Percentiles rank a stretch among this genome's conserved stretches.
Evolutionary conservation across 1,140 invertebrate genomes (phyloP).

Genomic region (Atopsyche davidsoni): DNA sequence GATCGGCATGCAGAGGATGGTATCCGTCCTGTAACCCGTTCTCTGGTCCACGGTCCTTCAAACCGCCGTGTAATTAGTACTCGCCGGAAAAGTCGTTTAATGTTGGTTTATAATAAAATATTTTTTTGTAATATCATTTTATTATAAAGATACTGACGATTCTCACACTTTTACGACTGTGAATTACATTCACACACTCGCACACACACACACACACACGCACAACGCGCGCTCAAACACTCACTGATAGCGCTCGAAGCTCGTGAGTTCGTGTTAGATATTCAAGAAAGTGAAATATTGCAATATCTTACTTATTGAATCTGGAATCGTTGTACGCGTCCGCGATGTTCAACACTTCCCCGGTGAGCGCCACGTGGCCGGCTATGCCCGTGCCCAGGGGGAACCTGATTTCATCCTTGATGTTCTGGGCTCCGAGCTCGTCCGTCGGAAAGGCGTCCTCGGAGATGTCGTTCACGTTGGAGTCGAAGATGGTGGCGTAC

Average conservation of each 20-base stretch:
- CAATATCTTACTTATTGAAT: conserved; percentile 57
- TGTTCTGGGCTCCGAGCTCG: not conserved
- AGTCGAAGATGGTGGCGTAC: conserved; percentile 77
- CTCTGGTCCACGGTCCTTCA: conserved; percentile 62
- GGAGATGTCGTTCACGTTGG: conserved; percentile 11
- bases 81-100: too few species aligned
- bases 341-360: conserved; percentile 68
- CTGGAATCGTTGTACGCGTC: conserved; percentile 74
- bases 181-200: too few species aligned
- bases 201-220: too few species aligned
- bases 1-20: conserved; percentile 82
- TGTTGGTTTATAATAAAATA: too few species aligned
- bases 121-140: too few species aligned
- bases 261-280: too few species aligned
- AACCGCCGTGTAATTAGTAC: too few species aligned
- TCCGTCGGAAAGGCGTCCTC: conserved; percentile 11
- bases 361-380: conserved; percentile 66
- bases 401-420: conserved; percentile 48
- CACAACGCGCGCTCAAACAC: too few species aligned
- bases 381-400: conserved; percentile 54
- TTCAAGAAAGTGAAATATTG: not conserved
- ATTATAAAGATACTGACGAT: too few species aligned
- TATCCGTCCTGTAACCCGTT: conserved; percentile 70
- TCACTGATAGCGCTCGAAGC: too few species aligned
- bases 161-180: too few species aligned